Conservation (phyloP, 2,113 vertebrate species). For the Scomber scombrus region DNA sequence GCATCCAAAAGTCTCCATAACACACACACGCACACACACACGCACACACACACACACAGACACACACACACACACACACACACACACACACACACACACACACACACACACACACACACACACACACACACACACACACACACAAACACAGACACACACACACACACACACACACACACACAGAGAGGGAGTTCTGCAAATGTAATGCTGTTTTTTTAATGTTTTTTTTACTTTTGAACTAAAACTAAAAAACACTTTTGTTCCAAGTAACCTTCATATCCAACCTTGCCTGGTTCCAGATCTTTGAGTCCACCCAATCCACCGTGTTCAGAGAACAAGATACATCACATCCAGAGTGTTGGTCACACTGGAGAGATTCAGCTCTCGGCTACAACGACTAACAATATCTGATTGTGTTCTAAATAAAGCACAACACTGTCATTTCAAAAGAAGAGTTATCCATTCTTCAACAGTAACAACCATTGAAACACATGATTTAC, state of each 20-base stretch:
- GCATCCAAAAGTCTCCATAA: background rate
- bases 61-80: background rate
- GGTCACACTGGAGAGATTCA: constrained; percentile 18
- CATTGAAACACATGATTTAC: background rate
- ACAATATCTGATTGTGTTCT: constrained; percentile 52
- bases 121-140: background rate
- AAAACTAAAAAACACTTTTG: background rate
- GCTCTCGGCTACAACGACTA: background rate
- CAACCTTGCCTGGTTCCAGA: no score
- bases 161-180: background rate
- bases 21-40: constrained; percentile 6
- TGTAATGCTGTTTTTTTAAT: background rate
- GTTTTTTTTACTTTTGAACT: background rate
- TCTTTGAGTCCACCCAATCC: no score
- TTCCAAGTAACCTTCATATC: background rate
- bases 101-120: no score
- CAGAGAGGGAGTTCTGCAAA: no score
- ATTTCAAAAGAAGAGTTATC: constrained; percentile 5
- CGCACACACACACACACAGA: constrained; percentile 6
- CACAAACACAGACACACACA: constrained; percentile 14
- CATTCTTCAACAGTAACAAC: background rate
- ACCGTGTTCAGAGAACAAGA: background rate
- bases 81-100: no score
- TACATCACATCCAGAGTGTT: background rate
- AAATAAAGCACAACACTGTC: background rate